Percentiles rank a stretch among this genome's conserved stretches.
Conservation (phyloP, 2,113 vertebrate genomes). For the Noctilio leporinus region DNA sequence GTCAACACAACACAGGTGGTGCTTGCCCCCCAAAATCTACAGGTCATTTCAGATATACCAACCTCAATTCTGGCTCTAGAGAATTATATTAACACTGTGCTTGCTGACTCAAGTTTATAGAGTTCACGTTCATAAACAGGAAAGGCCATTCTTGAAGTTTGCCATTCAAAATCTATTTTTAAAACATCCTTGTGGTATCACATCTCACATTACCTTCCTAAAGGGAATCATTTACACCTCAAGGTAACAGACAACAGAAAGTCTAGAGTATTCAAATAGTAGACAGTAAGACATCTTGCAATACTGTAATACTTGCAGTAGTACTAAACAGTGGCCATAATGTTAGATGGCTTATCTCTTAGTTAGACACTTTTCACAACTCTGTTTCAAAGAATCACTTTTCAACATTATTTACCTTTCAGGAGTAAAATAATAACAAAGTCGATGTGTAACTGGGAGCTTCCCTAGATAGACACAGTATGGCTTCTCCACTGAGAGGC, state of each 20-base stretch:
- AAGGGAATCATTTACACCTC: neutral
- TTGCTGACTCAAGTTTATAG: neutral
- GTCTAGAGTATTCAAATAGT: neutral
- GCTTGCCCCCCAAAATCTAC: neutral
- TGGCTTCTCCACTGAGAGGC: neutral
- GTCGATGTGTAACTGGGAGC: neutral
- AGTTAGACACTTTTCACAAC: neutral
- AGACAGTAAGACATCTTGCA: neutral
- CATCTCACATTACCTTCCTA: neutral
- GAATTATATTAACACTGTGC: neutral
- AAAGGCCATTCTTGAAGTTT: neutral
- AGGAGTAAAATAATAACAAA: neutral
- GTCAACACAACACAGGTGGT: neutral
- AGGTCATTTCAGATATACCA: neutral
- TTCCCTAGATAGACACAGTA: neutral
- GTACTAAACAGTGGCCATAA: neutral
- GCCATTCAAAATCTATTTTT: slow-evolving; percentile 4
- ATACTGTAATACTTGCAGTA: neutral
- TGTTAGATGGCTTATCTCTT: neutral
- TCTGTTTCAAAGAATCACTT: neutral
- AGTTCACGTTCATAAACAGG: neutral
- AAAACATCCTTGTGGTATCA: neutral
- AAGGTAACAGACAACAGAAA: neutral
- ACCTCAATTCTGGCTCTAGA: neutral
- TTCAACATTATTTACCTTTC: neutral